Base-by-base conservation (phyloP, 2,113 vertebrate species). In the Seriola rivoliana region DNA sequence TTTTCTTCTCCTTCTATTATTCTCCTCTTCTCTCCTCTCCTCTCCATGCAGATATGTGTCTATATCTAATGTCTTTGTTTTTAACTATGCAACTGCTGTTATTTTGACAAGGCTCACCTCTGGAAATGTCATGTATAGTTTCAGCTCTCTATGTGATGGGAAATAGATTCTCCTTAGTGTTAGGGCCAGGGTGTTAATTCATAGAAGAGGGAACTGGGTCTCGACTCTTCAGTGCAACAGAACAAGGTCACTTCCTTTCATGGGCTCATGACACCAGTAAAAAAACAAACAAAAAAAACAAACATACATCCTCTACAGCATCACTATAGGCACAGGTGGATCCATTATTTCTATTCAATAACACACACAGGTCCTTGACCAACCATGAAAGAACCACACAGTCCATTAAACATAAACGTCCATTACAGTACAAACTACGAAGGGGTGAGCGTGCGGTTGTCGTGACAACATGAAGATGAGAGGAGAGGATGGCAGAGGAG, bases 1-100 rank as follows among this genome's bases (percentile, higher is more conserved):
- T 25, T 69, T 68, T 36, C 29, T n/a, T 55, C 71, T 48, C 14
- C 25, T 78, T 55, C 10, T 50, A 55, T 74, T 73, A 42, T 78
- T 71, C 38, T 2, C 59, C 59, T 6, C 29, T 29, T 29, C 29
- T 29, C 29, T 29, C 29, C 2, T 25, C 25, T 25, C 25, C 29
- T 29, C 29, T 29, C 29, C 29, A 29, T 29, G 29, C 29, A 29
- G 29, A 29, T 29, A 29, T 29, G 29, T 60, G 40, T 38, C 14
- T 58, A 19, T 16, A 16, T 32, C 14, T 60, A 38, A 52, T 44
- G 14, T 36, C 29, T 60, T 2, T 38, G 29, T 21, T 62, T 36
- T n/a, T 50, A 23, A 23, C 19, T 6, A 5, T 13, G 36, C 6
- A 21, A 63, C 4, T 38, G 9, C 34, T 36, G 1, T 10, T 8